phyloP scores from a whole-genome alignment of 2,797 vertebrate species.

The Aulostomus chinensis region DNA sequence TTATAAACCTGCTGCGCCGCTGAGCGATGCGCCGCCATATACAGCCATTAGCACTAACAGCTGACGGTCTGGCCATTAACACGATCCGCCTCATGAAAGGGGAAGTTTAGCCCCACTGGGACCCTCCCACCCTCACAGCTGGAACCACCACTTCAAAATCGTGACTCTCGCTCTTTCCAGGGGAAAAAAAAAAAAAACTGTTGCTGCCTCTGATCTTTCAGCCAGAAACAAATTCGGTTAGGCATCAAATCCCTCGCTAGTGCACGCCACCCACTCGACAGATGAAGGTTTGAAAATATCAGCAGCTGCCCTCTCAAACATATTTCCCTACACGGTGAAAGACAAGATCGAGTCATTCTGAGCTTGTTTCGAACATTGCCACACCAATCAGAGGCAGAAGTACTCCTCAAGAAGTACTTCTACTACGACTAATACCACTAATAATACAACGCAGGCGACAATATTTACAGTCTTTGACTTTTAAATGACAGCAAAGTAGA shows the following conservation, averaged over 20 bases:
- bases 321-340: not conserved
- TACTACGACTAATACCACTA: too few relatives aligned
- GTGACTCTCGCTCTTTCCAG: constrained; percentile 11
- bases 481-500: too few relatives aligned
- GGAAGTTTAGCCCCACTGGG: constrained; percentile 1
- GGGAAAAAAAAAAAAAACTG: too few relatives aligned
- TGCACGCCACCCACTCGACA: constrained; percentile 42
- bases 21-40: too few relatives aligned
- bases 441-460: too few relatives aligned
- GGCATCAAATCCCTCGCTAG: constrained; percentile 17
- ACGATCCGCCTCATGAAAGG: constrained; percentile 5
- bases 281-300: constrained; percentile 46
- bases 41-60: constrained; percentile 22
- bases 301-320: constrained; percentile 6
- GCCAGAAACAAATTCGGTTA: constrained; percentile 50
- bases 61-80: constrained; percentile 41
- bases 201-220: constrained; percentile 55
- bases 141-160: constrained; percentile 30
- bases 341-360: too few relatives aligned
- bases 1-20: too few relatives aligned
- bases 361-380: too few relatives aligned
- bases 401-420: too few relatives aligned
- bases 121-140: constrained; percentile 23
- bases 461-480: too few relatives aligned
- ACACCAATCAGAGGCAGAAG: too few relatives aligned